Conservation (phyloP, 2,888 invertebrate genomes). For the Micoletzkya japonica region DNA sequence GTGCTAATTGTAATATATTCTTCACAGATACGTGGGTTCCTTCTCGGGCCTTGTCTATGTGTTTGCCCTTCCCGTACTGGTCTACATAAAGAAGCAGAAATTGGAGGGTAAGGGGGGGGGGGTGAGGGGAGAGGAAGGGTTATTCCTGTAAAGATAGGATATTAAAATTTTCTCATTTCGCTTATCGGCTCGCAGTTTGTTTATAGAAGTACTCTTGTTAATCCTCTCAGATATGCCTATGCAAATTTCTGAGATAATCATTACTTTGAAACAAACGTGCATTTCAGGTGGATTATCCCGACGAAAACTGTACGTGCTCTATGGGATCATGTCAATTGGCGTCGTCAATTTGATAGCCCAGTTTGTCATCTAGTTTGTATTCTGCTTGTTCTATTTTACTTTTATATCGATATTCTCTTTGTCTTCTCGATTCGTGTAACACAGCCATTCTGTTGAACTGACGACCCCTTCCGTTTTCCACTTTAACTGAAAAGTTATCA, state of each 20-base stretch:
- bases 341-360: slow-evolving; percentile 79
- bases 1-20: not conserved
- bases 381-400: too few species aligned
- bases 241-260: not conserved
- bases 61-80: slow-evolving; percentile 81
- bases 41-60: slow-evolving; percentile 84
- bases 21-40: slow-evolving; percentile 82
- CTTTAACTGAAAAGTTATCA: too few species aligned
- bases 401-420: too few species aligned
- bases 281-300: slow-evolving; percentile 1
- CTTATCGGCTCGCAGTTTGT: too few species aligned
- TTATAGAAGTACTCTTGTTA: too few species aligned
- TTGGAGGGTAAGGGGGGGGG: slow-evolving; percentile 54
- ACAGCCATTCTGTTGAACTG: too few species aligned
- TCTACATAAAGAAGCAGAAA: slow-evolving; percentile 76
- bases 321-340: slow-evolving; percentile 75
- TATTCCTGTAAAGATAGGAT: not conserved
- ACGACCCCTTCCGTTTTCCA: too few species aligned
- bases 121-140: not conserved
- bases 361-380: slow-evolving; percentile 70
- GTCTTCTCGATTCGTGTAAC: too few species aligned
- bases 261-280: not conserved
- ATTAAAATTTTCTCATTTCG: too few species aligned
- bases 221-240: too few species aligned
- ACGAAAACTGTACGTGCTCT: slow-evolving; percentile 69